phyloP scores from a whole-genome alignment of 35 echinoderm and acorn worm species.

The Apostichopus parvimensis region DNA sequence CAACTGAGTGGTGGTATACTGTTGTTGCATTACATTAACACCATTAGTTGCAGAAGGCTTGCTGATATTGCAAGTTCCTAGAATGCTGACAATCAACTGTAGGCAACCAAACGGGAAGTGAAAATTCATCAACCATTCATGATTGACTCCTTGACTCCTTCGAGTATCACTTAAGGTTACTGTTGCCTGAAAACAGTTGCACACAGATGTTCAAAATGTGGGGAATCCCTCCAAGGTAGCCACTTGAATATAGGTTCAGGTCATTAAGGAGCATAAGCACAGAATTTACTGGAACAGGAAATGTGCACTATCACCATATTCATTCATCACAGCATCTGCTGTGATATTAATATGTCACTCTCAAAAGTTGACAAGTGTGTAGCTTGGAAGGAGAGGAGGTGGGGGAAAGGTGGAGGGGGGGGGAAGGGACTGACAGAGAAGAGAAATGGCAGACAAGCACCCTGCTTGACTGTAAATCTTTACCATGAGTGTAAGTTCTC shows the following conservation, averaged over 20 bases:
- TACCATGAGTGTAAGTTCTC: no score
- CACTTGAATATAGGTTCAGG: conserved; percentile 3
- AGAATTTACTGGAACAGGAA: not conserved
- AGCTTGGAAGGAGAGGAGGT: no score
- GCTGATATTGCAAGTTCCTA: not conserved
- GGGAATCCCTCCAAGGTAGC: not conserved
- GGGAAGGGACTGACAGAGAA: no score
- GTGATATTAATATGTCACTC: not conserved
- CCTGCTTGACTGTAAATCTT: no score
- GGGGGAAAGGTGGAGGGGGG: no score
- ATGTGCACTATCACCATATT: not conserved
- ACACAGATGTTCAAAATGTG: not conserved
- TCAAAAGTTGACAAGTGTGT: no score
- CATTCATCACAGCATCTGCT: not conserved
- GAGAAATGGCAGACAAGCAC: no score
- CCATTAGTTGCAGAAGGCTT: no score
- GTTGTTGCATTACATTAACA: no score
- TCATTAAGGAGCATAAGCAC: not conserved
- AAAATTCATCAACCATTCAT: not conserved
- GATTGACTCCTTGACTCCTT: not conserved
- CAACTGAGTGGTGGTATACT: no score
- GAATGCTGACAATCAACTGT: not conserved
- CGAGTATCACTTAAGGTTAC: not conserved
- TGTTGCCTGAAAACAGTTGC: not conserved
- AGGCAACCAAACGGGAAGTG: not conserved